Conservation (phyloP, 2,113 vertebrate species). For the Vulpes vulpes region DNA sequence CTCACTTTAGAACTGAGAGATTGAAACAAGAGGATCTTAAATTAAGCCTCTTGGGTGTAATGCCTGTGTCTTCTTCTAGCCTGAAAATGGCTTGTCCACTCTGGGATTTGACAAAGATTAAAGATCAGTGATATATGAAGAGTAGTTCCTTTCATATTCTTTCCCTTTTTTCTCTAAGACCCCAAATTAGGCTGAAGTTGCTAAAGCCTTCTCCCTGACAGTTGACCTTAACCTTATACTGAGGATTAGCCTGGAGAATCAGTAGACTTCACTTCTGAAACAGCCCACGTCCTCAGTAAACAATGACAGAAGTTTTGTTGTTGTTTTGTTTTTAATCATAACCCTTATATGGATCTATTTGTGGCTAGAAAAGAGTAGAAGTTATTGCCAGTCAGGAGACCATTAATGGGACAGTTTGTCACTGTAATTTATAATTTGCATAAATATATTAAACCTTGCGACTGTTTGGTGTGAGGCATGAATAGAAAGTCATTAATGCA, state of each 20-base stretch:
- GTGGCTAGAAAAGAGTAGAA: background rate
- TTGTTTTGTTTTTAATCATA: background rate
- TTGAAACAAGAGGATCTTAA: background rate
- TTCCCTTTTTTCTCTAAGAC: background rate
- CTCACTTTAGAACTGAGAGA: background rate
- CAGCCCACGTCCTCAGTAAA: background rate
- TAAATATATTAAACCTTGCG: constrained; percentile 20
- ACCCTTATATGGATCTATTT: background rate
- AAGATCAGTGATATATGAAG: background rate
- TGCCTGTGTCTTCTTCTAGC: background rate
- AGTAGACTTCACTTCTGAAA: background rate
- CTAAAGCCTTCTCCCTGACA: background rate
- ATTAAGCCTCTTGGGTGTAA: background rate
- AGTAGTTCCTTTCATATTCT: background rate
- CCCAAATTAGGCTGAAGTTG: background rate
- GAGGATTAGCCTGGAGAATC: background rate
- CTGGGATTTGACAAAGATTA: background rate
- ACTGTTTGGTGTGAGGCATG: constrained; percentile 9
- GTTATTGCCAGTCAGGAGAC: background rate
- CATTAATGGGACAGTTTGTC: background rate
- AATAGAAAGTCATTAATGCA: constrained; percentile 13
- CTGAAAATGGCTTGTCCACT: background rate
- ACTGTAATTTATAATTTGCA: background rate
- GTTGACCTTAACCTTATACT: background rate
- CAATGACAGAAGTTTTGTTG: background rate